Base-by-base conservation (phyloP, 2,888 invertebrate species). In the Folsomia candida region DNA sequence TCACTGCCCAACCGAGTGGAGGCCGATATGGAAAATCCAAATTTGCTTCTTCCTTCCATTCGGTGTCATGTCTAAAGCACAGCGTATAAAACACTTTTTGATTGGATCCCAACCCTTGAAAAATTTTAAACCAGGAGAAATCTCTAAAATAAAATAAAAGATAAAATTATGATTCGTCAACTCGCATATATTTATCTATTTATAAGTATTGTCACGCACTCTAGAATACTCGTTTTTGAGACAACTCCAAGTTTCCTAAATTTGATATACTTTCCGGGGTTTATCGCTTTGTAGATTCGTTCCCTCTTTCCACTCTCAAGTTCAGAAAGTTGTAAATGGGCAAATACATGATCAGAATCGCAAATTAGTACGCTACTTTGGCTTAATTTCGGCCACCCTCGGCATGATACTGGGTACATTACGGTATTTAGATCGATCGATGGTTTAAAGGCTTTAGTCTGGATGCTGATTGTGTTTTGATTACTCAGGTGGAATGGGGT, bases 331-430 rank as follows among this genome's bases (percentile, higher is more conserved):
- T 73, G 60, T 14, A 73, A 51, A n/a, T 60, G n/a, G 14, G 61
- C 58, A 51, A 70, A 64, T 9, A 67, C 18, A 18, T 64, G 47
- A 25, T 73, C 73, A 57, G 70, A 73, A 51, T 73, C 73, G 54
- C 61, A 67, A n/a, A 73, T 14, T 24, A 72, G 57, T 20, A 51
- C 69, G 28, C 65, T 63, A 47, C 9, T 47, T 11, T 47, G 4
- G 22, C 11, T 0, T 25, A 24, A 14, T 72, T 62, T 57, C 63
- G 26, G 14, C 64, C n/a, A 37, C 37, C 6, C 4, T 37, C 6
- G 14, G 6, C 4, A 14, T 4, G 37, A 37, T 54, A 54, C 4
- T 54, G 6, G 54, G 29, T 69, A 70, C 18, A 75, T 27, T 26
- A 75, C 66, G 37, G 60, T 69, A 26, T 75, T 71, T 14, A 75